Evolutionary conservation across 2,113 vertebrate species (phyloP), one percentile per base, ranked within the genome.

Genomic region (Myrmecobius fasciatus): DNA sequence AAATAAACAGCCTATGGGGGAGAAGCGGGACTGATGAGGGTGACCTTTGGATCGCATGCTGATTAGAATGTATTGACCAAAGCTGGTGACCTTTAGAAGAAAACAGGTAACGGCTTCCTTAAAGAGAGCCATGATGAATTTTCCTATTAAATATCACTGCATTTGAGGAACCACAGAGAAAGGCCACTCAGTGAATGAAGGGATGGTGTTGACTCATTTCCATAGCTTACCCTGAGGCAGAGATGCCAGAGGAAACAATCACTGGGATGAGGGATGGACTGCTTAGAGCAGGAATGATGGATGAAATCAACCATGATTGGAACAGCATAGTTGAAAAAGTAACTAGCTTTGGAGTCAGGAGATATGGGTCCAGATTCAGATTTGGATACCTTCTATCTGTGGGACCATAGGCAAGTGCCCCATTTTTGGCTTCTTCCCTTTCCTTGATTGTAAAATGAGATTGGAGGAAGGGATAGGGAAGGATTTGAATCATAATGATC

Each of bases 1-100:
- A 60, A 91, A 56, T 48, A 97, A 97, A 97, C 93, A 94, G 43
- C 2, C 46, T 11, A 43, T 8, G 43, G 75, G 97, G 60, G 31
- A 96, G 95, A 92, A 90, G 89, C 8, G 54, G 54, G 92, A 95
- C n/a, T 31, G 89, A 96, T 25, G 93, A 96, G 93, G 48, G 0
- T 93, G 97, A 98, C 98, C 97, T 98, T 98, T 98, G 96, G 95
- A 1, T 91, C 91, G 96, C 96, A 95, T 96, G 96, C 96, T 97
- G 97, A 98, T 98, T 97, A 97, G 97, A 98, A 98, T n/a, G 94
- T 96, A 92, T 94, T 96, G 95, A 95, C 98, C 98, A 97, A 97
- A 98, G 95, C 96, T 96, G 96, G 46, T 96, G 97, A 98, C 97
- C 97, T 98, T 98, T 97, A 97, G 97, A 83, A 83, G 67, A 83